Base-by-base conservation (phyloP, 1,140 invertebrate species). In the Caenorhabditis brenneri region DNA sequence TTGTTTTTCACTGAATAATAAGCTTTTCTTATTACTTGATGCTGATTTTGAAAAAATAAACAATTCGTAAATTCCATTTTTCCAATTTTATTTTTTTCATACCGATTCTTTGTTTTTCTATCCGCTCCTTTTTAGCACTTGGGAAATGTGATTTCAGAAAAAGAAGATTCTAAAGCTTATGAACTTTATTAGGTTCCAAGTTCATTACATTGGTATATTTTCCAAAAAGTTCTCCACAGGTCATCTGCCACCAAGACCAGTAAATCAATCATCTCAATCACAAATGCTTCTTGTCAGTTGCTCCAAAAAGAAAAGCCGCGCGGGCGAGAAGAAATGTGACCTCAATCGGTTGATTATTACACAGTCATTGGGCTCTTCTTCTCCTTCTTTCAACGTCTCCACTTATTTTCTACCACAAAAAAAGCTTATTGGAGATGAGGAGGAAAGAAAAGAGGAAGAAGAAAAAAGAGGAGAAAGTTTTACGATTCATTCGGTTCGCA, bases 191-290 rank as follows among this genome's bases (percentile, higher is more conserved):
- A 6, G 39, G 5, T 12, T 42, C 12, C 39, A n/a, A n/a, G n/a
- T n/a, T n/a, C n/a, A n/a, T n/a, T n/a, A n/a, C n/a, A n/a, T n/a
- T n/a, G n/a, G n/a, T n/a, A n/a, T n/a, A 5, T 42, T 42, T 42
- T 42, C 39, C 19, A 55, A 55, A 24, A 33, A 65, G 31, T 65
- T 65, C 31, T 36, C 58, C 29, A 65, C 58, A 16, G 58, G 58
- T 65, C 33, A 33, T n/a, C 9, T 65, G 58, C 58, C 58, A 65
- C n/a, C 58, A 42, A 42, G 12, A 65, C 24, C 65, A 65, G 29
- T 74, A 74, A 74, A 74, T 74, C 65, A 74, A 74, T 74, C 65
- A 74, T 42, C 58, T 33, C 65, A 74, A 46, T 74, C 65, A 42
- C 65, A 36, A 74, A 39, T 31, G n/a, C 65, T 46, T 74, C 36